Conservation (phyloP, 2,113 vertebrate species). For the Steatornis caripensis region DNA sequence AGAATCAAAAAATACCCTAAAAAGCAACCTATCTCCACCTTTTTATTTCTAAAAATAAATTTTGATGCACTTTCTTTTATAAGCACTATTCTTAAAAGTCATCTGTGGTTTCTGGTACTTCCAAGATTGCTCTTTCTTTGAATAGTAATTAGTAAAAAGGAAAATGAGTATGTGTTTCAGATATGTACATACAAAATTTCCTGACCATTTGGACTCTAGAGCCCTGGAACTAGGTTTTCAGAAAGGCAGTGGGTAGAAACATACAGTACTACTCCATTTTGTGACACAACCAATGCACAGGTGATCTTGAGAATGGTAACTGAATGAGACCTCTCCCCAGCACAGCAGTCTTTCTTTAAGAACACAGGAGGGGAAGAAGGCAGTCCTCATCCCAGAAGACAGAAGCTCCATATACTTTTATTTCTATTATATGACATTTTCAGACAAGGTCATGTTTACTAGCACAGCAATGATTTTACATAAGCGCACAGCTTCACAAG, state of each 20-base stretch:
- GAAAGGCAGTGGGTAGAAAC: background rate
- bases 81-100: background rate
- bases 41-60: background rate
- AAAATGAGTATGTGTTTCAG: background rate
- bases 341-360: background rate
- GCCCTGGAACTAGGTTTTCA: background rate
- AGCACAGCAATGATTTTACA: background rate
- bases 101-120: background rate
- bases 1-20: background rate
- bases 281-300: accelerated
- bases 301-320: background rate
- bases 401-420: background rate
- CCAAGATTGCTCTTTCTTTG: background rate
- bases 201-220: background rate
- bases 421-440: background rate
- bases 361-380: background rate
- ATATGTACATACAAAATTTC: background rate
- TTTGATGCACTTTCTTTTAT: background rate
- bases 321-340: background rate
- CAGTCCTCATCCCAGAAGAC: background rate
- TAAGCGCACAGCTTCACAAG: background rate
- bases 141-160: background rate
- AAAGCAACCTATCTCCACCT: background rate
- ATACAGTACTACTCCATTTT: background rate
- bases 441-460: background rate